Conservation (phyloP, 2,797 vertebrate genomes). For the Premnoplex brunnescens region DNA sequence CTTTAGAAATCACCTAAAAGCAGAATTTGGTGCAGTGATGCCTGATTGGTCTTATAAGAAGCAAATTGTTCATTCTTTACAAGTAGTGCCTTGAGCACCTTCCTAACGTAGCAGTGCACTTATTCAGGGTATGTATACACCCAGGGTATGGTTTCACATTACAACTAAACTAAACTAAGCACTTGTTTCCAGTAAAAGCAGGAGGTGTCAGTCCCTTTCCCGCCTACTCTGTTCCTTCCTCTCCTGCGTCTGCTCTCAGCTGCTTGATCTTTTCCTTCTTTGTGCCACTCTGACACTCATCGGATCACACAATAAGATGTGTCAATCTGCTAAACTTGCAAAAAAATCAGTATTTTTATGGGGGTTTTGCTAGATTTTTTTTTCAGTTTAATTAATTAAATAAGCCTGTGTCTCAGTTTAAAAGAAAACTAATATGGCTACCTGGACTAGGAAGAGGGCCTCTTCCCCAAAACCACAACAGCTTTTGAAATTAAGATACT, state of each 20-base stretch:
- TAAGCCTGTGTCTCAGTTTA: background rate
- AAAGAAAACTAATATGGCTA: no score
- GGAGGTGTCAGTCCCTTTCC: background rate
- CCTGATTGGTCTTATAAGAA: background rate
- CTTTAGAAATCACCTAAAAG: background rate
- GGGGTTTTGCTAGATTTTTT: background rate
- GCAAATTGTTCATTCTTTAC: background rate
- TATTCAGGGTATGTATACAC: background rate
- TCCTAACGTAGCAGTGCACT: background rate
- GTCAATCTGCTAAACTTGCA: background rate
- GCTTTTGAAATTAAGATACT: no score
- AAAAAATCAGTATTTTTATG: background rate
- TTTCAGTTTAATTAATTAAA: background rate
- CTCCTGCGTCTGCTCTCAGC: background rate
- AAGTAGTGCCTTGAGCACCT: background rate
- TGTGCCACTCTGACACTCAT: background rate
- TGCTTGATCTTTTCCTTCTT: slow-evolving; percentile 18
- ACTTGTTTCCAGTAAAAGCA: background rate
- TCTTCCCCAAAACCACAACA: no score
- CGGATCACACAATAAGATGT: background rate
- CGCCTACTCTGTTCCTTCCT: background rate
- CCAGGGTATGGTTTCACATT: background rate
- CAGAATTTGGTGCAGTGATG: background rate
- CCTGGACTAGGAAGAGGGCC: no score
- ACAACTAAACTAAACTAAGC: background rate